A percentile compares a stretch with the other conserved stretches of the same genome.
Evolutionary conservation across 1,140 invertebrate species (phyloP).

Genomic region (Tetragnatha versicolor): DNA sequence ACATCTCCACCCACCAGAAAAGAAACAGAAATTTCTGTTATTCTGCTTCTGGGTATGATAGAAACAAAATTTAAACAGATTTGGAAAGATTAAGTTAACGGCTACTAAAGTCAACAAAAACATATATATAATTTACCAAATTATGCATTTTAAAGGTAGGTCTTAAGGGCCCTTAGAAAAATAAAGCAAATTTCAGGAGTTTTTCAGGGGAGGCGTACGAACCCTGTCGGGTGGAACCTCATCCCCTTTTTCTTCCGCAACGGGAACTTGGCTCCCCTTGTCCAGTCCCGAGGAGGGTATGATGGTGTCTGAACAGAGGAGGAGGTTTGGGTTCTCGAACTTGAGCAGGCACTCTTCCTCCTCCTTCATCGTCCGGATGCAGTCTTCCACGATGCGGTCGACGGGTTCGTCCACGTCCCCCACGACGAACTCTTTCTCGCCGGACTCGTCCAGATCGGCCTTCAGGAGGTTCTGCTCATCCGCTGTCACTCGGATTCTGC

Average conservation of each 20-base stretch:
- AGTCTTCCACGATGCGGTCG: conserved; percentile 41
- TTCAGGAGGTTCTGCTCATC: conserved; percentile 27
- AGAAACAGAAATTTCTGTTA: too few species aligned
- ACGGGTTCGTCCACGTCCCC: conserved; percentile 40
- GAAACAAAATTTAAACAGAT: too few species aligned
- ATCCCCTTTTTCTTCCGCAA: not conserved
- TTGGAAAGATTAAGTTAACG: too few species aligned
- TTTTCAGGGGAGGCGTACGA: too few species aligned
- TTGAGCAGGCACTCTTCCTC: conserved; percentile 38
- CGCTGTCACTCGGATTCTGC: conserved; percentile 39
- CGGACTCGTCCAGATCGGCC: conserved; percentile 3
- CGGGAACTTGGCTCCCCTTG: not conserved
- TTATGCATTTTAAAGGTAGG: too few species aligned
- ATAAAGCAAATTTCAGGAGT: too few species aligned
- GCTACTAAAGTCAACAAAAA: too few species aligned
- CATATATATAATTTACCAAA: too few species aligned
- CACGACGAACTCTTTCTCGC: conserved; percentile 30
- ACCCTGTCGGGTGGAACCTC: not conserved
- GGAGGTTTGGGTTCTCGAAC: conserved; percentile 9
- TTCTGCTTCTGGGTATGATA: too few species aligned
- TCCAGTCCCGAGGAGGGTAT: conserved; percentile 9
- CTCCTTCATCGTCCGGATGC: conserved; percentile 49
- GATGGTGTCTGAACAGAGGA: not conserved
- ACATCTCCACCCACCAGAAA: too few species aligned
- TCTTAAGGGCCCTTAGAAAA: too few species aligned